phyloP scores from a whole-genome alignment of 2,888 invertebrate genomes.

The Thymelicus sylvestris region DNA sequence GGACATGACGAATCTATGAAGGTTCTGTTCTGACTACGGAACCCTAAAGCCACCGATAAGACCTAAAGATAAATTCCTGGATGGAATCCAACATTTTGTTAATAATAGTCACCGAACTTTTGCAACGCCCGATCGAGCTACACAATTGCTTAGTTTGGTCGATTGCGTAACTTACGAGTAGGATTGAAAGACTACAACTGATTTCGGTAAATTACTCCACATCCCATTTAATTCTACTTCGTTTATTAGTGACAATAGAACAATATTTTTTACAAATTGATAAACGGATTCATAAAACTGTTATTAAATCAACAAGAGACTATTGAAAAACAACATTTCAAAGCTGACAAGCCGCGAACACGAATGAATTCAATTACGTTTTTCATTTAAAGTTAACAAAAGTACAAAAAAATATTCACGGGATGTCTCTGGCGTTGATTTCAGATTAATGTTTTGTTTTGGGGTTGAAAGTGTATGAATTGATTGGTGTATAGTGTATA shows the following conservation, averaged over 20 bases:
- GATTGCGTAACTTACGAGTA: background rate
- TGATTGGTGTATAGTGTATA: background rate
- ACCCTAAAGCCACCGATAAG: background rate
- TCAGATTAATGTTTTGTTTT: constrained; percentile 20
- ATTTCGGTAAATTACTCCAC: too few relatives aligned
- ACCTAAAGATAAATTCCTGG: too few relatives aligned
- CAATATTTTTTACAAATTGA: background rate
- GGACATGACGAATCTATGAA: too few relatives aligned
- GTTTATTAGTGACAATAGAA: background rate
- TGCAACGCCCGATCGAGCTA: background rate
- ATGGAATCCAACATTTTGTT: too few relatives aligned
- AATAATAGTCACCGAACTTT: too few relatives aligned
- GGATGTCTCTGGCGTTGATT: constrained; percentile 20
- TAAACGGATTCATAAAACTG: constrained; percentile 6
- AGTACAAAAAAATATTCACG: constrained; percentile 20
- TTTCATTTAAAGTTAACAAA: constrained; percentile 29
- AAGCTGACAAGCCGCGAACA: constrained; percentile 26
- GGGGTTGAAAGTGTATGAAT: background rate
- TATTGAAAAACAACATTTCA: constrained; percentile 31
- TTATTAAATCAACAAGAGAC: constrained; percentile 23
- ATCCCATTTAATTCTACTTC: too few relatives aligned
- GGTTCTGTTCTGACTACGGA: background rate
- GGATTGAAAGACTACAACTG: too few relatives aligned
- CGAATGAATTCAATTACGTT: constrained; percentile 31
- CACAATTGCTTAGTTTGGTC: background rate